These are phyloP conservation scores for Olivierus martensii DNA, from an alignment of 1,140 invertebrate species.

Conservation along the genomic window DNA sequence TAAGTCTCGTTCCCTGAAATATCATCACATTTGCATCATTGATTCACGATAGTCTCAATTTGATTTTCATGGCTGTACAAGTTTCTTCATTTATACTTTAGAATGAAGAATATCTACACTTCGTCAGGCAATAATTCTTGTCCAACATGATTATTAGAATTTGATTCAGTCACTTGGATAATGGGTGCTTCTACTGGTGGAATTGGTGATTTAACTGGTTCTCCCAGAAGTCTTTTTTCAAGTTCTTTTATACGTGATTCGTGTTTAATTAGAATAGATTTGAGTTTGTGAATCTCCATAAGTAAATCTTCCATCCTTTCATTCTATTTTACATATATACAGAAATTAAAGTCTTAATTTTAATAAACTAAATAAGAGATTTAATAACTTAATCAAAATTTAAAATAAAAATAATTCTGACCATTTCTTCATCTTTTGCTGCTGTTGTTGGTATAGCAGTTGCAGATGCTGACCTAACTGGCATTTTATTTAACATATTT, in stretches of 20 bases:
- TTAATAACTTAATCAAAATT: conserved; percentile 2
- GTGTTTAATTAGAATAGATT: conserved; percentile 85
- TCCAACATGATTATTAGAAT: no score
- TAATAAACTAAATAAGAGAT: no score
- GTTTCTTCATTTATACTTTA: no score
- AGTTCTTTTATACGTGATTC: conserved; percentile 69
- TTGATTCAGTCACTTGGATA: no score
- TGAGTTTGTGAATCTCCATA: conserved; percentile 76
- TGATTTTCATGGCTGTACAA: no score
- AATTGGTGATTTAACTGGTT: not conserved
- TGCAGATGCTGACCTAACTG: not conserved
- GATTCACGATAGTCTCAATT: no score
- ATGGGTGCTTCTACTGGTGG: not conserved
- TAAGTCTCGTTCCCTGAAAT: no score
- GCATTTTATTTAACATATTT: conserved; percentile 16
- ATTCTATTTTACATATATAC: conserved; percentile 20
- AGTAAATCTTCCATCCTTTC: conserved; percentile 63
- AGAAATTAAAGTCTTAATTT: conserved; percentile 15
- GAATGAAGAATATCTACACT: no score
- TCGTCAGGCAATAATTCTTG: no score
- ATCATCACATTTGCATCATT: no score
- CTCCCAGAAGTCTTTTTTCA: conserved; percentile 38
- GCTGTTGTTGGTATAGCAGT: conserved; percentile 4
- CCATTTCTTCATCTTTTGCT: not conserved
- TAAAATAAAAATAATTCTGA: not conserved